These are phyloP conservation scores for Magallana gigas DNA, from an alignment of 1,140 invertebrate genomes.

Conservation along the genomic window DNA sequence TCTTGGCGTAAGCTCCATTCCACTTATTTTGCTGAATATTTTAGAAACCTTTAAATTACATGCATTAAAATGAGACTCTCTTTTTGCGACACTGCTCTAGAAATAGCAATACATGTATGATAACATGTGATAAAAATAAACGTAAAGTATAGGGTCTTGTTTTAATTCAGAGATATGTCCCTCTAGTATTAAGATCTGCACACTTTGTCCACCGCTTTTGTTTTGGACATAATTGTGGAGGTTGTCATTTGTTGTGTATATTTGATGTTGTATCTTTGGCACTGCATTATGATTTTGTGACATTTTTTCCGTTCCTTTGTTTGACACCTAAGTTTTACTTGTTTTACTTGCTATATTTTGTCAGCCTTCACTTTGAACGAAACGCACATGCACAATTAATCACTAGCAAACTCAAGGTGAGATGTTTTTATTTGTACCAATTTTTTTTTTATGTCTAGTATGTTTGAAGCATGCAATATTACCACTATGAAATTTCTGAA, in stretches of 20 bases:
- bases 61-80: too few species aligned
- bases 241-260: not conserved
- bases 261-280: not conserved
- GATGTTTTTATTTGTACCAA: not conserved
- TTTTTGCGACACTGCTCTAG: too few species aligned
- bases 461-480: too few species aligned
- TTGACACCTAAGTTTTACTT: not conserved
- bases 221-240: not conserved
- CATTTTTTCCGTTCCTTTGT: not conserved
- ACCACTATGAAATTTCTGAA: not conserved
- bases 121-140: too few species aligned
- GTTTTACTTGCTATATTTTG: not conserved
- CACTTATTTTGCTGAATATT: not conserved
- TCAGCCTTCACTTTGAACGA: conserved; percentile 26
- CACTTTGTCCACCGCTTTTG: not conserved
- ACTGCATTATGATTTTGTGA: not conserved
- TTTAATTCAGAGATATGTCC: too few species aligned
- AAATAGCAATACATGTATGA: too few species aligned
- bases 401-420: not conserved
- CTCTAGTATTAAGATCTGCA: not conserved
- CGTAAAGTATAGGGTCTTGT: too few species aligned
- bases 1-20: not conserved
- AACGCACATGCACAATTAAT: conserved; percentile 20
- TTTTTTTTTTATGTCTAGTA: not conserved
- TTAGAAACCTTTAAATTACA: too few species aligned